Evolutionary conservation across 2,888 invertebrate species (phyloP), one percentile per base, ranked within the genome.

Genomic region (Mythimna albipuncta): DNA sequence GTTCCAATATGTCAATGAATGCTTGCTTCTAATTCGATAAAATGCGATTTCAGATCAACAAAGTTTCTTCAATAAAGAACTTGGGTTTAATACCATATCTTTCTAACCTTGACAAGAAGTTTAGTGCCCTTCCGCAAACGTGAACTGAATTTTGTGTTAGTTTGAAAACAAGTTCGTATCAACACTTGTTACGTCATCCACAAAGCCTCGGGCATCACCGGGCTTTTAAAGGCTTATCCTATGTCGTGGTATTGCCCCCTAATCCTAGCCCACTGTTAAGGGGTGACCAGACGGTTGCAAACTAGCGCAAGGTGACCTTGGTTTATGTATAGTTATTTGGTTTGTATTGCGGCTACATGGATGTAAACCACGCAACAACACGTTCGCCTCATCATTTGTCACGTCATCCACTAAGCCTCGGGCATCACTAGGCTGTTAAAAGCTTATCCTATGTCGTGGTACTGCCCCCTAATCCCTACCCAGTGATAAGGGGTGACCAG

Each of bases 211-310:
- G 1, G 57, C 64, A 75, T 84, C 59, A 59, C 7, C 26, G 4
- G 21, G 57, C 64, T 70, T 67, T 84, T 69, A 80, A 76, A 77
- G 82, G 82, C 77, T 84, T 82, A 84, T 52, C 62, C 59, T 64
- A 66, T 55, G 62, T 64, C 66, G 55, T 57, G 64, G 64, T 58
- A 64, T 13, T 41, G 47, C 52, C 52, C 32, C 59, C 21, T 81
- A 81, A 81, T 65, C 81, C 81, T 38, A 3, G 6, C 9, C 50
- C 35, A 61, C 67, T 69, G 72, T 66, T 41, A 63, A 81, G 38
- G 38, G 7, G 9, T 9, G 9, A 32, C 32, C 32, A 32, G 32
- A 32, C 32, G 5, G 32, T 32, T 32, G 32, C 32, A 32, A 32
- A 32, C 32, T 32, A 32, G 32, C 32, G 32, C 32, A 32, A 32